Evolutionary conservation across 2,113 vertebrate genomes (phyloP).

Genomic region (Myrmecobius fasciatus): DNA sequence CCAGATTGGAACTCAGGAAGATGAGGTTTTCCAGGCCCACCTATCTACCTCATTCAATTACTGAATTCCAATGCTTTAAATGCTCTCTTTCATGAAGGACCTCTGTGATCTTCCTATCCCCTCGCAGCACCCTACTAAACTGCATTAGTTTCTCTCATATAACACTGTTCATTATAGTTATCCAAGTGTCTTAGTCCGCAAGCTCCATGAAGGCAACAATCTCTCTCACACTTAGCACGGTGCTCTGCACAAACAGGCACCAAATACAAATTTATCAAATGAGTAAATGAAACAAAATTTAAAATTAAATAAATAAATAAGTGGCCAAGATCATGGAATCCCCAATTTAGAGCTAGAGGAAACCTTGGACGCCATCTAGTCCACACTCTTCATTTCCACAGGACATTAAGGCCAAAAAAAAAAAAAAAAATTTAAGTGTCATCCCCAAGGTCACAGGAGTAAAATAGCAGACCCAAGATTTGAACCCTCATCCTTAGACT

Average conservation of each 20-base stretch:
- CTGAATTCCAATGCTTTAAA: background rate
- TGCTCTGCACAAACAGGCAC: background rate
- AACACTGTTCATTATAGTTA: background rate
- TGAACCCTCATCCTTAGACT: background rate
- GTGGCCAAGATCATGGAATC: background rate
- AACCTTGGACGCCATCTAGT: background rate
- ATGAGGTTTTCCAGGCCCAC: background rate
- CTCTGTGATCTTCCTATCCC: background rate
- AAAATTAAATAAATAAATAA: background rate
- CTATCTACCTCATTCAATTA: background rate
- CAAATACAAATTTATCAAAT: background rate
- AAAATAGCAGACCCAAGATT: background rate
- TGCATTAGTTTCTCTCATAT: background rate
- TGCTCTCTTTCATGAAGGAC: background rate
- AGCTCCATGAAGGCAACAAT: background rate
- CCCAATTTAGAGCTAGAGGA: background rate
- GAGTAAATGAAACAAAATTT: background rate
- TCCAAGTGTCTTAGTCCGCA: background rate
- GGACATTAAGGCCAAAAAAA: background rate
- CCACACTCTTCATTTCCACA: background rate
- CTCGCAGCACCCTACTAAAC: background rate
- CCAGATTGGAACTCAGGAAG: background rate
- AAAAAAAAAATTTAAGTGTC: background rate
- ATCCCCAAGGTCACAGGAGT: background rate
- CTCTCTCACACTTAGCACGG: background rate